Base-by-base conservation (phyloP, 92 coral and sea anemone genomes). In the Epizoanthus ramosus region DNA sequence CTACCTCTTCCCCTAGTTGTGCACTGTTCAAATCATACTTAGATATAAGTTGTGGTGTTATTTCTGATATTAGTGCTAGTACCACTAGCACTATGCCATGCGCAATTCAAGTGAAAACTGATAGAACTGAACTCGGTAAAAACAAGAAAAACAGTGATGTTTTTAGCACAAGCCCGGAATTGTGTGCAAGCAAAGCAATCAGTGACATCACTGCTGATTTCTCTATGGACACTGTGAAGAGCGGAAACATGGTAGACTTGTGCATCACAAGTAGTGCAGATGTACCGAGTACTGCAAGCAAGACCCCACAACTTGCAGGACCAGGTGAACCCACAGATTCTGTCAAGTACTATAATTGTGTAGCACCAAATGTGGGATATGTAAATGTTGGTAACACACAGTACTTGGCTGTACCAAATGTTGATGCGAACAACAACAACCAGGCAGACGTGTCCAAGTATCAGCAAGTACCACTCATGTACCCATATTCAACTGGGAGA, bases 401-500 rank as follows among this genome's bases (percentile, higher is more conserved):
- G n/a, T 41, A 59, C 19, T 77, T 63, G 47, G 69, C 56, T 8
- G 3, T 41, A 19, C 81, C 52, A 39, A 76, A 41, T 59, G n/a
- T 77, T 16, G 82, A 77, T 61, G 56, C 59, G 0, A 77, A 77
- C 39, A 77, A 61, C 28, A 77, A 37, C 6, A 5, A 77, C 28
- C 82, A 61, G 66, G 39, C 24, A 3, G 71, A 67, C 50, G 8
- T 12, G n/a, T 33, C 72, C n/a, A 67, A 67, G 43, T 43, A 21
- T 15, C 37, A 52, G 22, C 61, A 24, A 5, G 66, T 52, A 3
- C 82, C 82, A 19, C 66, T 77, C 2, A 77, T 77, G 82, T 77
- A 77, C 18, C 82, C 82, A 65, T 77, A 77, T 39, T 77, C 82
- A 61, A 77, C 82, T 16, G 70, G 82, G 17, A 60, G 43, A 57